Evolutionary conservation across 2,113 vertebrate genomes (phyloP).

Genomic region (Oreamnos americanus): DNA sequence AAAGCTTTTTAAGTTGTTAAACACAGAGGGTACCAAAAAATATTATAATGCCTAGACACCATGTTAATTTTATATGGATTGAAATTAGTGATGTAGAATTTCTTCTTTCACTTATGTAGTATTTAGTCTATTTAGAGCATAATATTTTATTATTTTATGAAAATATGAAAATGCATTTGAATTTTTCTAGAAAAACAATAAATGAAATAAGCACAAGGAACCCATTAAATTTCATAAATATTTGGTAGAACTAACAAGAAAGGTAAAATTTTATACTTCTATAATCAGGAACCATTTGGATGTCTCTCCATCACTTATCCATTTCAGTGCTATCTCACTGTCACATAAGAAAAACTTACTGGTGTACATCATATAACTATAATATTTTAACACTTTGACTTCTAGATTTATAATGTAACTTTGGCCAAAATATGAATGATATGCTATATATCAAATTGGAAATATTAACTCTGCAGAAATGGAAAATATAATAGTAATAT

Average conservation of each 20-base stretch:
- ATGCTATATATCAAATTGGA: background rate
- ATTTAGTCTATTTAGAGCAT: background rate
- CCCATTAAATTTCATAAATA: background rate
- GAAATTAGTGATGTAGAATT: constrained; percentile 17
- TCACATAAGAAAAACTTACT: background rate
- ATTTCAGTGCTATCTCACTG: background rate
- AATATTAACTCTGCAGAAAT: background rate
- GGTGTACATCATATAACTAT: background rate
- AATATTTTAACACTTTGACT: background rate
- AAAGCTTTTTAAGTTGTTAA: background rate
- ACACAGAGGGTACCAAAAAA: background rate
- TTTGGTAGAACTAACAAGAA: background rate
- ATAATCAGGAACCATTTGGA: background rate
- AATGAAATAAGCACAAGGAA: background rate
- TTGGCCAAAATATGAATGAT: background rate
- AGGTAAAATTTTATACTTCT: background rate
- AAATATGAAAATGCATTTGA: background rate
- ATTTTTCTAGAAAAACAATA: background rate
- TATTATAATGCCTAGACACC: background rate
- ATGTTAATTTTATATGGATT: constrained; percentile 10
- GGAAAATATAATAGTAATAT: background rate
- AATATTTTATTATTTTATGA: background rate
- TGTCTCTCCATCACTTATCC: background rate
- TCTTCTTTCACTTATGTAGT: background rate
- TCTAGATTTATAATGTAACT: background rate